phyloP scores from a whole-genome alignment of 2,888 invertebrate species.

The Chalcosyrphus nemorum region DNA sequence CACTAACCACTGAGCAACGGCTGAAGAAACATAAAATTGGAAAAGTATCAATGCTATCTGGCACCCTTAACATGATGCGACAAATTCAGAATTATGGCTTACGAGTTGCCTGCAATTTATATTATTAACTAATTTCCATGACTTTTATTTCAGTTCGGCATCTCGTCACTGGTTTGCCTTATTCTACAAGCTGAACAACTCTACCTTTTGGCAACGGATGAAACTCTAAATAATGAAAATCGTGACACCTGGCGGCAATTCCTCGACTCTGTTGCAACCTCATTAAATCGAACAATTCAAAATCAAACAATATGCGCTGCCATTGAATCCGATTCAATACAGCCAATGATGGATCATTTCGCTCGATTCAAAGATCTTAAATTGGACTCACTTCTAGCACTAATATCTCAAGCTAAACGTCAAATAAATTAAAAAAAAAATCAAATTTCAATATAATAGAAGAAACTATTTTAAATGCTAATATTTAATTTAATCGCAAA shows the following conservation, averaged over 20 bases:
- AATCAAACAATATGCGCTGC: conserved; percentile 81
- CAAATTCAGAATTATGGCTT: too few relatives aligned
- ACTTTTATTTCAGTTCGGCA: conserved; percentile 78
- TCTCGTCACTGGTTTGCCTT: conserved; percentile 80
- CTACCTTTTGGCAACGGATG: conserved; percentile 76
- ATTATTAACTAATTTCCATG: background rate
- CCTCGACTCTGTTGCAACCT: conserved; percentile 79
- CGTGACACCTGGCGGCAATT: conserved; percentile 79
- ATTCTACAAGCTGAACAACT: conserved; percentile 80
- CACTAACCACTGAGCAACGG: too few relatives aligned
- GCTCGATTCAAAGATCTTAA: conserved; percentile 81
- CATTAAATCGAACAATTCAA: conserved; percentile 80
- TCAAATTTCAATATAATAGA: conserved; percentile 25
- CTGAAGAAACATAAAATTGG: too few relatives aligned
- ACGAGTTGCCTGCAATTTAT: too few relatives aligned
- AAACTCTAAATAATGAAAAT: conserved; percentile 75
- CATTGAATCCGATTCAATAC: conserved; percentile 81
- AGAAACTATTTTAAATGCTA: conserved; percentile 37
- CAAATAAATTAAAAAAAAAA: conserved; percentile 79
- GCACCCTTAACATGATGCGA: too few relatives aligned
- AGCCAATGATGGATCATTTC: conserved; percentile 81
- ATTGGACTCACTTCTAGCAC: conserved; percentile 80
- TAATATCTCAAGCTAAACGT: conserved; percentile 81
- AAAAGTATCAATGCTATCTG: too few relatives aligned
- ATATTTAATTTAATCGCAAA: conserved; percentile 52